Conservation (phyloP, 2,797 vertebrate species). For the Catostomus latipinnis region DNA sequence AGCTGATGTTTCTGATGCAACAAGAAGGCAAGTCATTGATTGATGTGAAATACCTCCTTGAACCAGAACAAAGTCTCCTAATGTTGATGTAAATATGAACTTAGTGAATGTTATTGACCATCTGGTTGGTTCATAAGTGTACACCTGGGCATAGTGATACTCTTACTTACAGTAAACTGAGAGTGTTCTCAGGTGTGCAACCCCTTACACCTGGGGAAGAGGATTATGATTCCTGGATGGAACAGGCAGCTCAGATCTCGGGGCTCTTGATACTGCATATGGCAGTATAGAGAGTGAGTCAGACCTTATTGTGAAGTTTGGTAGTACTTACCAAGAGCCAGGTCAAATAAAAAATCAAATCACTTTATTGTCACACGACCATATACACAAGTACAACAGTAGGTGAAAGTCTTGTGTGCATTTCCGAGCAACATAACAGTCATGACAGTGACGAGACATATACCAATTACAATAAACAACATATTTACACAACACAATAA, state of each 20-base stretch:
- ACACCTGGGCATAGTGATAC: neutral
- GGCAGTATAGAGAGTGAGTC: slow-evolving; percentile 8
- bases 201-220: neutral
- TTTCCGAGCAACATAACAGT: too few relatives aligned
- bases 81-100: too few relatives aligned
- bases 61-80: neutral
- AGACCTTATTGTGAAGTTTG: slow-evolving; percentile 31
- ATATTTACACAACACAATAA: too few relatives aligned
- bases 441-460: too few relatives aligned
- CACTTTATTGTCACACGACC: too few relatives aligned
- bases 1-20: neutral
- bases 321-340: slow-evolving; percentile 17
- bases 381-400: too few relatives aligned
- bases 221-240: neutral
- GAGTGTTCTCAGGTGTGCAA: neutral
- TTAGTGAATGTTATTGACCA: neutral
- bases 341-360: too few relatives aligned
- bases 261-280: slow-evolving; percentile 27
- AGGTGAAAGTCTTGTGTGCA: too few relatives aligned
- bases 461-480: too few relatives aligned
- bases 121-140: neutral
- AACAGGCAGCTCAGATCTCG: neutral
- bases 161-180: neutral
- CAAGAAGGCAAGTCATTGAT: neutral
- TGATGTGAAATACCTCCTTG: neutral